These are phyloP conservation scores for Neotragus moschatus DNA, from an alignment of 2,113 vertebrate species.

Conservation along the genomic window DNA sequence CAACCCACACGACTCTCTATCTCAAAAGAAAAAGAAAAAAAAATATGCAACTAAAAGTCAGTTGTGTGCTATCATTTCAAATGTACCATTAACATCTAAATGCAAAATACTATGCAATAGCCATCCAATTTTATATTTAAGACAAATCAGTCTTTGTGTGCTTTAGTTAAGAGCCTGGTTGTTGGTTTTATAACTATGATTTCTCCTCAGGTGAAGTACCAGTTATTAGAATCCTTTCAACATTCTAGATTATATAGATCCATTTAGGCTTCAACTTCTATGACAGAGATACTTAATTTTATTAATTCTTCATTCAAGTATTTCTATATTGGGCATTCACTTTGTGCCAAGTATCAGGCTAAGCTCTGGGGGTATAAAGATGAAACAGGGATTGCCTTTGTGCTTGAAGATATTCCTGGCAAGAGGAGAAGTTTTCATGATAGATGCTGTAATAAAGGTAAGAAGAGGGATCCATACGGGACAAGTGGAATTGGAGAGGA, in stretches of 20 bases:
- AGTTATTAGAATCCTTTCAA: background rate
- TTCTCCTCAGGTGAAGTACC: background rate
- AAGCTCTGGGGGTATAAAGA: background rate
- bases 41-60: background rate
- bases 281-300: background rate
- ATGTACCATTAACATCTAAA: background rate
- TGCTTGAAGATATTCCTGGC: background rate
- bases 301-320: background rate
- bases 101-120: background rate
- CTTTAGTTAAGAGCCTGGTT: background rate
- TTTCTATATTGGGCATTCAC: background rate
- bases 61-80: slow-evolving; percentile 1
- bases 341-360: background rate
- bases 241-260: background rate
- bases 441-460: background rate
- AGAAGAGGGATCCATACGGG: background rate
- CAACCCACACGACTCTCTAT: background rate
- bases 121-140: background rate
- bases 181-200: slow-evolving; percentile 10
- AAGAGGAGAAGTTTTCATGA: background rate
- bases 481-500: background rate
- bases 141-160: slow-evolving; percentile 15
- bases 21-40: background rate
- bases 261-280: background rate
- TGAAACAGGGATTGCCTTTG: background rate